Conservation (phyloP, 2,113 vertebrate genomes). For the Aramus guarauna region DNA sequence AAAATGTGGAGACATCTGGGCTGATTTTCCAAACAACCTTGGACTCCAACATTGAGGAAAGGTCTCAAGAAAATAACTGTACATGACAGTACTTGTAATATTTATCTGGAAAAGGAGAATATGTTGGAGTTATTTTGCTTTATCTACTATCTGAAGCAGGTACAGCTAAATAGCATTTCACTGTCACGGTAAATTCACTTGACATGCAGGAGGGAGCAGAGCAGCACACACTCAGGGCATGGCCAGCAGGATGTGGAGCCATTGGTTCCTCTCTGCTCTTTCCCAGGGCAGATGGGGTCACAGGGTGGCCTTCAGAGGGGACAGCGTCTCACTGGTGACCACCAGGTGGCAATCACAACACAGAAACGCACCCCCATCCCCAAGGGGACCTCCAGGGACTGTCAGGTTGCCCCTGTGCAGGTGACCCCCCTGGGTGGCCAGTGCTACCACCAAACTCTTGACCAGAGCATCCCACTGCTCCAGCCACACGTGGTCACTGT, state of each 20-base stretch:
- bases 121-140: not conserved
- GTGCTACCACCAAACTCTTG: not conserved
- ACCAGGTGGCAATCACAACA: constrained; percentile 74
- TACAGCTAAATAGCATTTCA: not conserved
- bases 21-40: not conserved
- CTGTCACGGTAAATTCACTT: not conserved
- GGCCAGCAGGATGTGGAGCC: not conserved
- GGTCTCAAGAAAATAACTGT: not conserved
- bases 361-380: constrained; percentile 60
- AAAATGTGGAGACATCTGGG: not conserved
- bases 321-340: constrained; percentile 30
- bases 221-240: not conserved
- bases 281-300: not conserved
- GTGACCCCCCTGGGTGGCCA: not conserved
- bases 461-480: not conserved
- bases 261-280: not conserved
- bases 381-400: not conserved
- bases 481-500: not conserved
- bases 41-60: not conserved
- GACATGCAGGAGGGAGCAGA: not conserved
- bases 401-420: not conserved
- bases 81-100: not conserved
- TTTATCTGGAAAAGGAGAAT: not conserved
- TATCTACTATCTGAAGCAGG: not conserved
- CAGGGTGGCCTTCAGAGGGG: constrained; percentile 1